phyloP scores from a whole-genome alignment of 2,113 vertebrate genomes.

The Callocephalon fimbriatum region DNA sequence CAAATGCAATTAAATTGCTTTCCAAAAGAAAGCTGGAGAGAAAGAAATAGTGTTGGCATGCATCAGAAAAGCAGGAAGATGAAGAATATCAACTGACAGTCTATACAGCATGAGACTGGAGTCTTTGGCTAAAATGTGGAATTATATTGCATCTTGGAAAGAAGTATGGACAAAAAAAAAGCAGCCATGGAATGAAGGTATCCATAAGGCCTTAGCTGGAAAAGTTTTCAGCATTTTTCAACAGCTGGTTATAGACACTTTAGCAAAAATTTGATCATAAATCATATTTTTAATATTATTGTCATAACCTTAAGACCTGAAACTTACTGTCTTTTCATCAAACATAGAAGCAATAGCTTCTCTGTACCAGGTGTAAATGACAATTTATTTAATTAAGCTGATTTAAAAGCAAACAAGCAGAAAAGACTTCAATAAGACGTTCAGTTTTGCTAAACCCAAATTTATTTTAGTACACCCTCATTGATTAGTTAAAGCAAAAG shows the following conservation, averaged over 20 bases:
- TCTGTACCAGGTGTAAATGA: not conserved
- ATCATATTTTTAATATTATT: slow-evolving; percentile 1
- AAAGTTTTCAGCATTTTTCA: slow-evolving; percentile 8
- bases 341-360: not conserved
- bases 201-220: not conserved
- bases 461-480: not conserved
- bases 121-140: slow-evolving; percentile 17
- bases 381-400: not conserved
- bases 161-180: slow-evolving; percentile 6
- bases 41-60: slow-evolving; percentile 3
- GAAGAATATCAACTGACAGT: slow-evolving; percentile 42
- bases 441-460: not conserved
- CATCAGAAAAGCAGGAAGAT: slow-evolving; percentile 20
- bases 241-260: not conserved
- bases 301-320: not conserved
- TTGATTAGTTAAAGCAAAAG: not conserved
- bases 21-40: slow-evolving; percentile 56
- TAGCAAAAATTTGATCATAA: not conserved
- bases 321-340: not conserved
- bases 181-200: slow-evolving; percentile 28
- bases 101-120: slow-evolving; percentile 11
- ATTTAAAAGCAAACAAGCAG: not conserved
- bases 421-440: not conserved
- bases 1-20: slow-evolving; percentile 36
- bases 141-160: slow-evolving; percentile 51